These are phyloP conservation scores for Micronisus gabar DNA, from an alignment of 2,113 vertebrate species.

Conservation along the genomic window DNA sequence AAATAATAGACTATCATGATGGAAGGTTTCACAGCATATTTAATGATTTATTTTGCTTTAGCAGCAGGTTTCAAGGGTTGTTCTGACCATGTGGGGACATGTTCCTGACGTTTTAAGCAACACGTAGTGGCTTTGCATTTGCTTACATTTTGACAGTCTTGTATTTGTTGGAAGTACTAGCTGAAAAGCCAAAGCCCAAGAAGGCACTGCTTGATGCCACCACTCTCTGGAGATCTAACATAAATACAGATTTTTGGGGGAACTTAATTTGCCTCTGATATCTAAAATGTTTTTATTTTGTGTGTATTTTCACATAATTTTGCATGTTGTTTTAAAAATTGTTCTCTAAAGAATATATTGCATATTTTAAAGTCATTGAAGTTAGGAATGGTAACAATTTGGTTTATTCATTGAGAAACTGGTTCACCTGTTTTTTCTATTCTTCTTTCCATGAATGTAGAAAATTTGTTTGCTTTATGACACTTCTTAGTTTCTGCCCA, in stretches of 20 bases:
- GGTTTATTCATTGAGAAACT: background rate
- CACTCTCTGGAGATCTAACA: background rate
- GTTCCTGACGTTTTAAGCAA: background rate
- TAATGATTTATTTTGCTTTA: background rate
- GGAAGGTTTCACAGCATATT: background rate
- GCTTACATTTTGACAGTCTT: background rate
- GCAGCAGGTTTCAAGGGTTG: background rate
- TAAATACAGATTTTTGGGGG: background rate
- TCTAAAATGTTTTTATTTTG: background rate
- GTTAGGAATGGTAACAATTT: background rate
- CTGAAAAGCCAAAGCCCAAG: background rate
- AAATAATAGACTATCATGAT: background rate
- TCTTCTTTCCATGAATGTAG: background rate
- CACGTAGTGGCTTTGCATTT: background rate
- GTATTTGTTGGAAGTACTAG: background rate
- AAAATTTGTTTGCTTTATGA: background rate
- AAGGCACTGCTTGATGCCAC: background rate
- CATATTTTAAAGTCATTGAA: background rate
- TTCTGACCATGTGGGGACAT: background rate
- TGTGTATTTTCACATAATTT: background rate
- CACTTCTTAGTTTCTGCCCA: background rate
- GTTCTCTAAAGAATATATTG: background rate
- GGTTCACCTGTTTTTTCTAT: background rate
- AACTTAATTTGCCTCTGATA: background rate
- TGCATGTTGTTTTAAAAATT: background rate